These are phyloP conservation scores for Calameuta pallipes DNA, from an alignment of 2,888 invertebrate genomes.

Conservation along the genomic window DNA sequence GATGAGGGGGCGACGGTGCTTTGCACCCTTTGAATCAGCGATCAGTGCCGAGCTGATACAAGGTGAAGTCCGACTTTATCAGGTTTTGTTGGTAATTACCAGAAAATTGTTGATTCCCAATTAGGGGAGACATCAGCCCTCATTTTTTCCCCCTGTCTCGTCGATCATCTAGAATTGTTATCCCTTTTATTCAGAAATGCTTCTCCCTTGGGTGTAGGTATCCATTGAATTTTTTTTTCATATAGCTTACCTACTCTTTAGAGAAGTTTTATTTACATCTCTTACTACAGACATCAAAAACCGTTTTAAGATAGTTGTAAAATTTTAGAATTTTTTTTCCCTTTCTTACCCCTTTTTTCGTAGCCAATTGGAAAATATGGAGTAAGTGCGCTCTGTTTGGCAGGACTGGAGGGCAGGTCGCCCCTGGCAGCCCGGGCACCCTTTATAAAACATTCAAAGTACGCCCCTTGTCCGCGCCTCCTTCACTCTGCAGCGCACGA, in stretches of 20 bases:
- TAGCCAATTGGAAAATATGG: not conserved
- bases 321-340: not conserved
- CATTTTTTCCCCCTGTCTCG: not conserved
- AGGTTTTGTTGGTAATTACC: not conserved
- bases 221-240: not conserved
- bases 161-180: not conserved
- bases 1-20: not conserved
- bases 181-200: not conserved
- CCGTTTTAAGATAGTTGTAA: not conserved
- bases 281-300: not conserved
- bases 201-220: not conserved
- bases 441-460: slow-evolving; percentile 53
- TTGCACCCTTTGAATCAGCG: not conserved
- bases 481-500: slow-evolving; percentile 35
- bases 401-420: slow-evolving; percentile 1
- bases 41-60: not conserved
- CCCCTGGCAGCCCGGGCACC: slow-evolving; percentile 17
- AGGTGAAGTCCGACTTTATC: not conserved
- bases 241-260: not conserved
- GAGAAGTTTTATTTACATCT: not conserved
- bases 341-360: not conserved
- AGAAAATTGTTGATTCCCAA: not conserved
- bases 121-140: not conserved
- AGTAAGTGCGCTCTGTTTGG: not conserved
- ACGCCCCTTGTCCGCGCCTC: slow-evolving; percentile 30